Conservation (phyloP, 1,140 invertebrate genomes). For the Piezodorus guildinii region DNA sequence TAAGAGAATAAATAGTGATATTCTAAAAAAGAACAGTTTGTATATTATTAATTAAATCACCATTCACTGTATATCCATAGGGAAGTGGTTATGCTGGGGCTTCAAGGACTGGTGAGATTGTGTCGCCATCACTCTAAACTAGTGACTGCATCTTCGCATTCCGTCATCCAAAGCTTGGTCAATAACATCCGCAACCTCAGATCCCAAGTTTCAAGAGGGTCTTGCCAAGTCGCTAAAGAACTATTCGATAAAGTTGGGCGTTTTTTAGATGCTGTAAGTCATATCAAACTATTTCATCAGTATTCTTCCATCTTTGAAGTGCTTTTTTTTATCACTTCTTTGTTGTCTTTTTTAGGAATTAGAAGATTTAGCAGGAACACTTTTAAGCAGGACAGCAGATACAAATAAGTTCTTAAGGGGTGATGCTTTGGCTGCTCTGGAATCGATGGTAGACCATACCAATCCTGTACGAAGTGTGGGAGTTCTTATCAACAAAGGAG, state of each 20-base stretch:
- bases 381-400: conserved; percentile 79
- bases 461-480: conserved; percentile 44
- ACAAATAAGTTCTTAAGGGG: conserved; percentile 83
- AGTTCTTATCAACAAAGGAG: conserved; percentile 48
- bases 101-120: conserved; percentile 59
- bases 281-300: not conserved
- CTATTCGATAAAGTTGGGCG: conserved; percentile 59
- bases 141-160: conserved; percentile 44
- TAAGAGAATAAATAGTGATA: not conserved
- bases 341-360: conserved; percentile 49
- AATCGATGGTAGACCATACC: conserved; percentile 61
- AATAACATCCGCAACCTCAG: conserved; percentile 74
- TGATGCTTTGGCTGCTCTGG: conserved; percentile 72
- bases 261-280: conserved; percentile 59
- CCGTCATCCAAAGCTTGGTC: conserved; percentile 54
- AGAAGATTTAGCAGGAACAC: conserved; percentile 65
- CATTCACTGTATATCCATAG: conserved; percentile 37
- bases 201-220: conserved; percentile 77
- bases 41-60: too few species aligned
- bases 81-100: conserved; percentile 70
- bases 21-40: too few species aligned
- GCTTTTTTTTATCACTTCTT: not conserved
- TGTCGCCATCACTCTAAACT: conserved; percentile 56
- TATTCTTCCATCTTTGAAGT: not conserved
- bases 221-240: conserved; percentile 65